Evolutionary conservation across 23 tunicate genomes (phyloP).

Genomic region (Ascidia mentula): DNA sequence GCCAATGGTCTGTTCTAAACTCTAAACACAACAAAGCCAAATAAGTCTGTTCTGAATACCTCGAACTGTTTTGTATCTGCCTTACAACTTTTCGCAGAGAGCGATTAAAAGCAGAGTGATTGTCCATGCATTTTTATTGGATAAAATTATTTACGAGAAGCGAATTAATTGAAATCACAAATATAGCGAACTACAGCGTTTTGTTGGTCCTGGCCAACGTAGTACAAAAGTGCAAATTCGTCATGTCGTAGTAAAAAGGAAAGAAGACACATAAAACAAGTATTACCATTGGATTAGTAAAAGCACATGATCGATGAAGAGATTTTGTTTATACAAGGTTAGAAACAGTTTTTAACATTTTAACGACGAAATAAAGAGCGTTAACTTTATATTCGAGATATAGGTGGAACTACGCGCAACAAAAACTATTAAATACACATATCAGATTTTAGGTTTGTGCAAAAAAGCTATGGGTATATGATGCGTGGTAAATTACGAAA

Average conservation of each 20-base stretch:
- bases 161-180: neutral
- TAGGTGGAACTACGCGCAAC: neutral
- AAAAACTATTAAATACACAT: neutral
- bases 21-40: no score
- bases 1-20: no score
- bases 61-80: no score
- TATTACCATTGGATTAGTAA: conserved; percentile 1
- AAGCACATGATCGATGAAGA: neutral
- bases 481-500: neutral
- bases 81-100: no score
- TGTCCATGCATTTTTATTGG: neutral
- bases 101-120: no score
- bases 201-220: neutral
- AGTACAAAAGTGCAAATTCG: conserved; percentile 4
- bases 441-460: neutral
- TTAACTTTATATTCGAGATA: neutral
- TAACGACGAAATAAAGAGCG: neutral
- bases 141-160: neutral
- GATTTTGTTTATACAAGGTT: neutral
- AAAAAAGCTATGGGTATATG: neutral
- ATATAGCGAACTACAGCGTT: neutral
- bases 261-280: neutral
- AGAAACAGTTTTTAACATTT: neutral
- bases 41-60: no score
- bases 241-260: neutral